Evolutionary conservation across 2,797 vertebrate genomes (phyloP).

Genomic region (Peromyscus attwateri): DNA sequence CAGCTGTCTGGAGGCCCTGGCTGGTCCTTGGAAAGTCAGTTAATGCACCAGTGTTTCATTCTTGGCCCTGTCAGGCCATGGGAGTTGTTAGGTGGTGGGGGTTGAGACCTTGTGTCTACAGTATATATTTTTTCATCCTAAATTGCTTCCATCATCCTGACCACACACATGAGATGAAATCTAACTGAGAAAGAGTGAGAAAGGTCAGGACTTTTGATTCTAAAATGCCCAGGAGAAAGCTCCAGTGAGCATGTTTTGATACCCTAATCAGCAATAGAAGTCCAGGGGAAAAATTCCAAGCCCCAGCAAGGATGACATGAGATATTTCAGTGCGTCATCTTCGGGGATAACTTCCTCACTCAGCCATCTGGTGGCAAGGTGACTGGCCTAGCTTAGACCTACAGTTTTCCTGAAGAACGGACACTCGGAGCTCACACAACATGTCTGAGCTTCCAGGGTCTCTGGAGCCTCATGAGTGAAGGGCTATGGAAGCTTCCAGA

Average conservation of each 20-base stretch:
- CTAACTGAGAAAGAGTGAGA: background rate
- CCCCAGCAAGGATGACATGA: background rate
- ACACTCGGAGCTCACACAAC: background rate
- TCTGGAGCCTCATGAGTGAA: background rate
- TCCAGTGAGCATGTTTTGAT: background rate
- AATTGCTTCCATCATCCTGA: conserved; percentile 8
- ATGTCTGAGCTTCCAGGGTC: background rate
- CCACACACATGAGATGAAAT: background rate
- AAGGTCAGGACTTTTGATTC: conserved; percentile 42
- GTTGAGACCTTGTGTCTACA: background rate
- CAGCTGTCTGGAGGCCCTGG: conserved; percentile 41
- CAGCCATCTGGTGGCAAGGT: background rate
- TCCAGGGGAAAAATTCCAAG: background rate
- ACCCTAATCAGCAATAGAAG: conserved; percentile 27
- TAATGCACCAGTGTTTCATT: conserved; percentile 64
- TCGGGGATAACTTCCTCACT: background rate
- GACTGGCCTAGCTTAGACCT: background rate
- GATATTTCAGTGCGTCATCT: background rate
- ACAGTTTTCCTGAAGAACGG: background rate
- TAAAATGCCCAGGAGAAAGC: conserved; percentile 48
- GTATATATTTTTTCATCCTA: conserved; percentile 43
- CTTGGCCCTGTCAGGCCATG: conserved; percentile 6
- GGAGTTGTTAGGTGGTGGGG: conserved; percentile 45
- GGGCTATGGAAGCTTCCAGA: background rate
- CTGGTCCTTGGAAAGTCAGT: conserved; percentile 30